A percentile compares a stretch with the other conserved stretches of the same genome.
These are phyloP conservation scores for Aleiodes testaceus DNA, from an alignment of 2,888 invertebrate genomes.

Conservation along the genomic window DNA sequence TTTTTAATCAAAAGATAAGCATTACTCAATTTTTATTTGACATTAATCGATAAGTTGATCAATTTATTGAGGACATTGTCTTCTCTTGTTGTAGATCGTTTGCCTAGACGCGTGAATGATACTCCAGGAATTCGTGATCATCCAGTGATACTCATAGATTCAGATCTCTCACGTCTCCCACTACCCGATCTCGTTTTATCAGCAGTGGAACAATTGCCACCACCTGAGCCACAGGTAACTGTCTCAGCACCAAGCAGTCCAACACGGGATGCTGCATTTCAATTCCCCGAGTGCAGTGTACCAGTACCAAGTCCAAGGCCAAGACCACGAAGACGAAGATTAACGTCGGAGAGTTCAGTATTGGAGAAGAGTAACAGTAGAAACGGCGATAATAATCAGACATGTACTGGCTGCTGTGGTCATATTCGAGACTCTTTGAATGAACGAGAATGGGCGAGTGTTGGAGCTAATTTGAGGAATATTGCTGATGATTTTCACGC, in stretches of 20 bases:
- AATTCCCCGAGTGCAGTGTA: slow-evolving; percentile 69
- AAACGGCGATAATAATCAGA: slow-evolving; percentile 50
- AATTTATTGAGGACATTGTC: slow-evolving; percentile 5
- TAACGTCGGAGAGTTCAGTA: slow-evolving; percentile 66
- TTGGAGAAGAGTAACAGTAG: slow-evolving; percentile 60
- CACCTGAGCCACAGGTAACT: slow-evolving; percentile 68
- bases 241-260: slow-evolving; percentile 71
- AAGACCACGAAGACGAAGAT: slow-evolving; percentile 68
- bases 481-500: slow-evolving; percentile 71
- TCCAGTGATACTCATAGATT: slow-evolving; percentile 66
- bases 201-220: slow-evolving; percentile 68
- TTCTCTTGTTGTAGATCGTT: slow-evolving; percentile 62
- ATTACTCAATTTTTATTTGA: neutral
- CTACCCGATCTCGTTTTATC: slow-evolving; percentile 69
- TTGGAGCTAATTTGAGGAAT: slow-evolving; percentile 69
- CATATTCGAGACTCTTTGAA: slow-evolving; percentile 61
- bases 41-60: neutral
- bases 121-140: slow-evolving; percentile 60
- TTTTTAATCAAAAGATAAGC: neutral
- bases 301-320: slow-evolving; percentile 70
- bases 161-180: slow-evolving; percentile 67
- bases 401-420: slow-evolving; percentile 57
- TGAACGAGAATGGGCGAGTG: slow-evolving; percentile 68
- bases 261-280: slow-evolving; percentile 70
- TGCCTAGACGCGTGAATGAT: slow-evolving; percentile 65